Percentiles rank a stretch among this genome's conserved stretches.
phyloP scores from a whole-genome alignment of 2,797 vertebrate species.

The Chaetophractus vellerosus region DNA sequence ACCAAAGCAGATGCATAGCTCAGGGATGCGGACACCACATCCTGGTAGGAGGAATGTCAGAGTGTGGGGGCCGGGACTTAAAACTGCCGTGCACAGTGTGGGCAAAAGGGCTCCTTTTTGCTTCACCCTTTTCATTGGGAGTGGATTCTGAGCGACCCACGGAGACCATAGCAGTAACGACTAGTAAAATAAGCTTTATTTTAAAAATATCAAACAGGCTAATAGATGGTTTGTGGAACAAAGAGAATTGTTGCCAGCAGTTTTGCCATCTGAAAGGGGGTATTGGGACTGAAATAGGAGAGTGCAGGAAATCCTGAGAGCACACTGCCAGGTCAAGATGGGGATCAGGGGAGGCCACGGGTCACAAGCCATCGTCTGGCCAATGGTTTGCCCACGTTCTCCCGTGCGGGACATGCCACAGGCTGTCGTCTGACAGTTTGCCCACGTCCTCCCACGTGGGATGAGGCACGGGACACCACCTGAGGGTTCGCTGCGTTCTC shows the following conservation, averaged over 20 bases:
- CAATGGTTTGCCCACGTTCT: not conserved
- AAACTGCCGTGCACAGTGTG: not conserved
- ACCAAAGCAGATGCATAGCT: not conserved
- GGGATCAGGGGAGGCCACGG: not conserved
- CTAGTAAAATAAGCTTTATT: not conserved
- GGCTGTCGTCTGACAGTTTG: too few species aligned
- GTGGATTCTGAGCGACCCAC: not conserved
- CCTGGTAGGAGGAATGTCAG: not conserved
- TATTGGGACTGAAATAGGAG: not conserved
- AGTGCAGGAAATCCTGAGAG: not conserved
- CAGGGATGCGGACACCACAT: not conserved
- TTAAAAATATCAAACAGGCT: conserved; percentile 33
- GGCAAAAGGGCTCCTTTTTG: not conserved
- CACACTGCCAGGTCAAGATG: not conserved
- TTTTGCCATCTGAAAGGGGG: not conserved
- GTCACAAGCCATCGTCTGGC: too few species aligned
- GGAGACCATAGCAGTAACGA: not conserved
- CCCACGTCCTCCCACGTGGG: not conserved
- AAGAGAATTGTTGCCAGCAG: not conserved
- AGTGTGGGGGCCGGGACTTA: not conserved
- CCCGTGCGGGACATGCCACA: too few species aligned
- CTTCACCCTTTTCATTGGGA: not conserved
- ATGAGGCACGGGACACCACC: rapidly evolving
- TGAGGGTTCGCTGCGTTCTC: not conserved
- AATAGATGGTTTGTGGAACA: not conserved